phyloP scores from a whole-genome alignment of 2,113 vertebrate species.

The Gavia stellata region DNA sequence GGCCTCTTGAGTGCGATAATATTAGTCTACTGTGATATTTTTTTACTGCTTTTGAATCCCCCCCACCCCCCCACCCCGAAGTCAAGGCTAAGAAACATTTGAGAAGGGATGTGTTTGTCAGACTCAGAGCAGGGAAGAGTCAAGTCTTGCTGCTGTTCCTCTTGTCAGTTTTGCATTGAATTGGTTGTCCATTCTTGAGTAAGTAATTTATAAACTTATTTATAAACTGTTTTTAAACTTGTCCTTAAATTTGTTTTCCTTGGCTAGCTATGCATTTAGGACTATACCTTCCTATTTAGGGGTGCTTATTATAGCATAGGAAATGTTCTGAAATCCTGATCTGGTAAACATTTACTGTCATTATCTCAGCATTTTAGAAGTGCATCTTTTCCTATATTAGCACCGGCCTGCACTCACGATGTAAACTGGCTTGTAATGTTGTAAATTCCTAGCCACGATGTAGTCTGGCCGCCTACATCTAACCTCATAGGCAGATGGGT shows the following conservation, averaged over 20 bases:
- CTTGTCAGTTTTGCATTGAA: neutral
- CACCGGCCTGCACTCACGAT: neutral
- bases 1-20: fast-evolving
- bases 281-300: neutral
- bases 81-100: neutral
- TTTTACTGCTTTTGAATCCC: neutral
- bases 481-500: neutral
- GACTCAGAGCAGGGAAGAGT: neutral
- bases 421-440: neutral
- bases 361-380: neutral
- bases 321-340: neutral
- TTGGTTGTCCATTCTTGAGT: neutral
- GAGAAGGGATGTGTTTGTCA: neutral
- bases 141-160: neutral
- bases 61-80: neutral
- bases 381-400: neutral
- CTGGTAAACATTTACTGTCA: neutral
- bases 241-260: neutral
- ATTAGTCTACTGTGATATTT: neutral
- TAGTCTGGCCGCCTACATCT: neutral
- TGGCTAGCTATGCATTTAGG: neutral
- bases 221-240: neutral
- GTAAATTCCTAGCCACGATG: neutral
- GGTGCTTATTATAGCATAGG: neutral
- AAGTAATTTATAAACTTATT: neutral